Conservation (phyloP, 1,140 invertebrate species). For the Sitodiplosis mosellana region DNA sequence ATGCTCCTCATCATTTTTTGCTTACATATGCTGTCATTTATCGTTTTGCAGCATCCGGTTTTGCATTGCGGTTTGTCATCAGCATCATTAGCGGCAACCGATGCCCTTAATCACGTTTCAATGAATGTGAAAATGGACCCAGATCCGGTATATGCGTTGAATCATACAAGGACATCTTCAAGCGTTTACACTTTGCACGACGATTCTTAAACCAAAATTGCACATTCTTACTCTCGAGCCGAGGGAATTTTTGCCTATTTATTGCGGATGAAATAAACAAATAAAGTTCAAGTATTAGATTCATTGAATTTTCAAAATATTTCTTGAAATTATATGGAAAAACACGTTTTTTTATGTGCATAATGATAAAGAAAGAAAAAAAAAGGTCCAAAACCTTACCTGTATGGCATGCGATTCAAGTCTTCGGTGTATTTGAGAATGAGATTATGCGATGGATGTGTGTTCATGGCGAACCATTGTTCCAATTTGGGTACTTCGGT, state of each 20-base stretch:
- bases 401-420: slow-evolving; percentile 80
- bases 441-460: slow-evolving; percentile 89
- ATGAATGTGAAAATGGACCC: slow-evolving; percentile 4
- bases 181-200: slow-evolving; percentile 83
- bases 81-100: too few species aligned
- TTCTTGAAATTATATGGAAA: too few species aligned
- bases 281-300: too few species aligned
- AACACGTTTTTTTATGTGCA: background rate
- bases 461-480: slow-evolving; percentile 94
- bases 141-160: slow-evolving; percentile 32
- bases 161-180: slow-evolving; percentile 74
- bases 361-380: background rate
- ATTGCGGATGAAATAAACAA: too few species aligned
- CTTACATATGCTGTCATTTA: too few species aligned
- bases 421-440: slow-evolving; percentile 95
- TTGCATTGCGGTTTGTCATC: too few species aligned
- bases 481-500: slow-evolving; percentile 92
- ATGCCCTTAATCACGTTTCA: background rate
- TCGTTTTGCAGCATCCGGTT: too few species aligned
- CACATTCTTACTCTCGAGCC: slow-evolving; percentile 92
- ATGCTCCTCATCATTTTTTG: too few species aligned
- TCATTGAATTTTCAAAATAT: too few species aligned
- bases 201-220: slow-evolving; percentile 96
- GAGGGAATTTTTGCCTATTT: slow-evolving; percentile 78
- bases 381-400: slow-evolving; percentile 10